Percentiles rank a stretch among this genome's conserved stretches.
phyloP scores from a whole-genome alignment of 2,113 vertebrate species.

The Pongo pygmaeus region DNA sequence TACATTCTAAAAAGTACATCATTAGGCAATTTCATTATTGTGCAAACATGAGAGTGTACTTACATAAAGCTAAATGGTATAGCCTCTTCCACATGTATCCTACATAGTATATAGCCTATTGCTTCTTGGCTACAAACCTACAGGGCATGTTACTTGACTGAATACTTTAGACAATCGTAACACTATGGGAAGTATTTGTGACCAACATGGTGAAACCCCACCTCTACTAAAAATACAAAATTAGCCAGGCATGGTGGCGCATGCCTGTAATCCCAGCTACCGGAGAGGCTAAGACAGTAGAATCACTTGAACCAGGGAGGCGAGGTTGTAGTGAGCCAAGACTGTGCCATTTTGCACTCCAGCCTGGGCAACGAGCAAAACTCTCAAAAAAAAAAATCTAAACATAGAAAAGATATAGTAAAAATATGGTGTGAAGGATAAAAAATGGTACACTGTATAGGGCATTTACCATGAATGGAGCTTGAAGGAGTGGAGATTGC shows the following conservation, averaged over 20 bases:
- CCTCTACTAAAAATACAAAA: too few relatives aligned
- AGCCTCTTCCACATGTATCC: neutral
- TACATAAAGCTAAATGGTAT: neutral
- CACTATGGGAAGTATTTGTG: neutral
- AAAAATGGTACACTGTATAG: neutral
- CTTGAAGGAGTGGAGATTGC: neutral
- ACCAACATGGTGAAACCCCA: too few relatives aligned
- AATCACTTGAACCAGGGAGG: too few relatives aligned
- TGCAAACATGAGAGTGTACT: neutral
- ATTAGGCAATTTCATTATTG: neutral
- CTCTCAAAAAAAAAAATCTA: neutral
- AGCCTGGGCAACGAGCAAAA: too few relatives aligned
- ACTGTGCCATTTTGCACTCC: too few relatives aligned
- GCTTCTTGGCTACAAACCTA: neutral
- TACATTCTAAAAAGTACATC: neutral
- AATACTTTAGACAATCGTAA: neutral
- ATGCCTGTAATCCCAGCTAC: too few relatives aligned
- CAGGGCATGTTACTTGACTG: neutral
- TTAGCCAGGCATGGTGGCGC: too few relatives aligned
- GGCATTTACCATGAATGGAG: neutral
- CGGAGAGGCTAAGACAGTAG: too few relatives aligned
- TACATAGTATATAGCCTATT: neutral
- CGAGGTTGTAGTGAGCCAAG: too few relatives aligned
- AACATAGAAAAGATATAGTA: neutral
- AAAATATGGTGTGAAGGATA: neutral